Conservation (phyloP, 2,113 vertebrate genomes). For the Corythoichthys haematopterus region DNA sequence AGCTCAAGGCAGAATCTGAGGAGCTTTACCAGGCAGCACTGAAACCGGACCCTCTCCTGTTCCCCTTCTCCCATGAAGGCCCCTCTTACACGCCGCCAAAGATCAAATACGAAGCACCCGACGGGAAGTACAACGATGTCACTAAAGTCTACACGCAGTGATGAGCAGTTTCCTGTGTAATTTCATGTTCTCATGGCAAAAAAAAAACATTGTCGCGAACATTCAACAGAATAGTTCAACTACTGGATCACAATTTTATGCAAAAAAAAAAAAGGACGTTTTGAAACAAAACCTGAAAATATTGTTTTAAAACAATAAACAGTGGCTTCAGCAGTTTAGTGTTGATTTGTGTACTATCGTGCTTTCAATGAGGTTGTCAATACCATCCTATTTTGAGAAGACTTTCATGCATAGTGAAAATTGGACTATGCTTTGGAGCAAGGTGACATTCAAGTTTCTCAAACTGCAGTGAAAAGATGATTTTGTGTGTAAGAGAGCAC, state of each 20-base stretch:
- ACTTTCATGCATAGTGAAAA: no score
- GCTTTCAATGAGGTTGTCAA: no score
- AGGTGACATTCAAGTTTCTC: no score
- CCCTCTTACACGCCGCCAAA: conserved; percentile 78
- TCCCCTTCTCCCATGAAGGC: conserved; percentile 82
- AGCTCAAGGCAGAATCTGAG: conserved; percentile 80
- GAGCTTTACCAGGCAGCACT: conserved; percentile 82
- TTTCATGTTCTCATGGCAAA: not conserved
- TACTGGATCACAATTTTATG: not conserved
- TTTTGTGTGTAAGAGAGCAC: no score
- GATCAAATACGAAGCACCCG: conserved; percentile 78
- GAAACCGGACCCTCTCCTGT: conserved; percentile 70
- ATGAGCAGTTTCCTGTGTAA: conserved; percentile 20
- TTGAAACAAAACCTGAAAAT: not conserved
- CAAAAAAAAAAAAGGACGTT: not conserved
- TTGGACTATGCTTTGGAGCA: no score
- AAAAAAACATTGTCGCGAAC: not conserved
- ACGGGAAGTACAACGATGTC: conserved; percentile 83
- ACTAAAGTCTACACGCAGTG: conserved; percentile 85
- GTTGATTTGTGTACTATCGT: no score
- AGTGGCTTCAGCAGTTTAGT: no score
- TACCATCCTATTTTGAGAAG: no score
- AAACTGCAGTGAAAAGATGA: no score
- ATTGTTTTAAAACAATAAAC: not conserved
- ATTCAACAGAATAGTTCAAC: not conserved